Conservation (phyloP, 2,888 invertebrate genomes). For the Drosophila colorata region DNA sequence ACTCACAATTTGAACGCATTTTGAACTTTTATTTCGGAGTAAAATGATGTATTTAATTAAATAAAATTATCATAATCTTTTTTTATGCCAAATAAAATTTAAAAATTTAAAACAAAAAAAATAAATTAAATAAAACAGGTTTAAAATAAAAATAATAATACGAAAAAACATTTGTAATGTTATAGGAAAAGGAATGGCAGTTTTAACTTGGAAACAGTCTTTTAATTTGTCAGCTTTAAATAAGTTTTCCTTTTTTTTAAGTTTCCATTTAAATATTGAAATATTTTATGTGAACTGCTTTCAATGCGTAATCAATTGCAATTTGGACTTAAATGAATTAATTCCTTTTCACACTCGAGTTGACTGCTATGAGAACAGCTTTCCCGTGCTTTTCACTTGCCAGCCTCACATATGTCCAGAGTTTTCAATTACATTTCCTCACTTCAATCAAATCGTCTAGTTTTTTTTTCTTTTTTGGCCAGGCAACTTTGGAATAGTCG, state of each 20-base stretch:
- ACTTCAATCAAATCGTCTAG: slow-evolving; percentile 71
- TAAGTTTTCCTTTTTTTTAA: background rate
- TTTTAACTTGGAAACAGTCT: no score
- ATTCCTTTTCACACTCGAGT: slow-evolving; percentile 24
- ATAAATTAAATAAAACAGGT: no score
- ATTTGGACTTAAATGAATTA: slow-evolving; percentile 1
- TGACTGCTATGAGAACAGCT: background rate
- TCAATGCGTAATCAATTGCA: background rate
- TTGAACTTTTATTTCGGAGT: no score
- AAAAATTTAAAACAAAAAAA: no score
- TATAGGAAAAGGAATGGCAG: no score
- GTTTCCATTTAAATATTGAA: background rate
- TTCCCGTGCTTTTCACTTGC: background rate
- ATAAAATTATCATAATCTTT: no score
- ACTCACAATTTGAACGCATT: no score
- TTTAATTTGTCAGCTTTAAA: background rate
- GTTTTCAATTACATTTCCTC: slow-evolving; percentile 79
- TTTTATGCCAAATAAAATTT: no score
- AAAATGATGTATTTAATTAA: no score
- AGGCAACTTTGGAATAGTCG: slow-evolving; percentile 39
- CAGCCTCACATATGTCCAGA: slow-evolving; percentile 57
- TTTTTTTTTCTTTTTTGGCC: slow-evolving; percentile 7
- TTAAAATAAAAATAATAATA: no score
- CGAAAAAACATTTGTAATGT: no score
- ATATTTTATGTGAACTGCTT: background rate